phyloP scores from a whole-genome alignment of 2,113 vertebrate genomes.

The Odobenus rosmarus region DNA sequence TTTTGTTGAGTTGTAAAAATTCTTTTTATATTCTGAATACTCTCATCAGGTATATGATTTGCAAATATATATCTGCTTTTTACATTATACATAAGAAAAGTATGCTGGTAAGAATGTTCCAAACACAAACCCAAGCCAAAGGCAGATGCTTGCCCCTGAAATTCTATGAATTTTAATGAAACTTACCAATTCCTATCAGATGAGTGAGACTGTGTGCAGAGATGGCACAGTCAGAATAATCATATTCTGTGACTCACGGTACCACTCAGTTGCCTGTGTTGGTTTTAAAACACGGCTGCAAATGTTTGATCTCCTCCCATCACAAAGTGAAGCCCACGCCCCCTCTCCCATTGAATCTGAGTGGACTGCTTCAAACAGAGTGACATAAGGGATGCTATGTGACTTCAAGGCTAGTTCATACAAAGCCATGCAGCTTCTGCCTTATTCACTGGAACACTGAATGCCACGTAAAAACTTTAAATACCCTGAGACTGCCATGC shows the following conservation, averaged over 20 bases:
- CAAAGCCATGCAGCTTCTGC: background rate
- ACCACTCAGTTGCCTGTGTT: background rate
- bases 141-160: background rate
- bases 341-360: background rate
- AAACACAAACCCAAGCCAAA: background rate
- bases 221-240: background rate
- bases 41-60: background rate
- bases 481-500: background rate
- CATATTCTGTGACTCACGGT: background rate
- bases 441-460: background rate
- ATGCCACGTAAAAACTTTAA: background rate
- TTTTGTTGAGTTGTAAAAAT: constrained; percentile 6
- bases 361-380: background rate
- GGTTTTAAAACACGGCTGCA: background rate
- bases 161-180: constrained; percentile 12
- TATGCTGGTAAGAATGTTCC: background rate
- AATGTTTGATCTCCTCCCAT: background rate
- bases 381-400: background rate
- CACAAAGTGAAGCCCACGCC: background rate
- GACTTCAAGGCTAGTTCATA: background rate
- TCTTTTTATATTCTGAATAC: background rate
- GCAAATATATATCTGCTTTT: background rate
- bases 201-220: background rate
- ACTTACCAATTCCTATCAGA: background rate
- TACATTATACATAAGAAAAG: background rate